Conservation (phyloP, 2,113 vertebrate species). For the Antigone vipio region DNA sequence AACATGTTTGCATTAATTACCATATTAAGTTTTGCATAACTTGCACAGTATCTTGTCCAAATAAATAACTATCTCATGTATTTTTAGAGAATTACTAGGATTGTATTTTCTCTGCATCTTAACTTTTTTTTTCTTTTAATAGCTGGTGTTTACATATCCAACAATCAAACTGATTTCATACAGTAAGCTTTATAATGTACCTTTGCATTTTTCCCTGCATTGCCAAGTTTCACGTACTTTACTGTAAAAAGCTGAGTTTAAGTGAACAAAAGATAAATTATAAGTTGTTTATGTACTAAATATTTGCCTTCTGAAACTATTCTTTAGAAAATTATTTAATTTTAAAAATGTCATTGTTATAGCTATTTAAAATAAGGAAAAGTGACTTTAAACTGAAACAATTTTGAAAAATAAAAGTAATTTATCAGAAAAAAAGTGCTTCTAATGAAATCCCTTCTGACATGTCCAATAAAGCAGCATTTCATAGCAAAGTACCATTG, state of each 20-base stretch:
- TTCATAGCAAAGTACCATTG: not conserved
- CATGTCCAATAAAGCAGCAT: not conserved
- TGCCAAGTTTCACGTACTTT: slow-evolving; percentile 28
- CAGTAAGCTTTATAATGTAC: not conserved
- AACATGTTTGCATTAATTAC: slow-evolving; percentile 4
- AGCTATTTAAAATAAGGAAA: not conserved
- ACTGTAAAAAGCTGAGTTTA: not conserved
- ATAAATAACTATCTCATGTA: slow-evolving; percentile 13
- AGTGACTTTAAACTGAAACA: not conserved
- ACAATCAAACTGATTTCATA: slow-evolving; percentile 18
- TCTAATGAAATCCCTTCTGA: not conserved
- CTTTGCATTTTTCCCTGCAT: not conserved
- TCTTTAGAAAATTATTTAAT: not conserved
- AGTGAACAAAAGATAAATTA: not conserved
- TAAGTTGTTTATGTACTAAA: not conserved
- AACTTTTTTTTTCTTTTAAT: not conserved
- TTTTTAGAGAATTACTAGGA: slow-evolving; percentile 24
- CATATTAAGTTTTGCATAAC: slow-evolving; percentile 7
- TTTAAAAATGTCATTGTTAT: not conserved
- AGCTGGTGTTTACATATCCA: not conserved
- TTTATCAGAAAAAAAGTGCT: slow-evolving; percentile 19
- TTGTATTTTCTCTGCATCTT: not conserved
- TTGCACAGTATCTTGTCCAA: slow-evolving; percentile 49
- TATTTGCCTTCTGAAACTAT: slow-evolving; percentile 22
- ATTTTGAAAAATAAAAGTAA: slow-evolving; percentile 52